Base-by-base conservation (phyloP, 1,140 invertebrate species). In the Drosophila micromelanica region DNA sequence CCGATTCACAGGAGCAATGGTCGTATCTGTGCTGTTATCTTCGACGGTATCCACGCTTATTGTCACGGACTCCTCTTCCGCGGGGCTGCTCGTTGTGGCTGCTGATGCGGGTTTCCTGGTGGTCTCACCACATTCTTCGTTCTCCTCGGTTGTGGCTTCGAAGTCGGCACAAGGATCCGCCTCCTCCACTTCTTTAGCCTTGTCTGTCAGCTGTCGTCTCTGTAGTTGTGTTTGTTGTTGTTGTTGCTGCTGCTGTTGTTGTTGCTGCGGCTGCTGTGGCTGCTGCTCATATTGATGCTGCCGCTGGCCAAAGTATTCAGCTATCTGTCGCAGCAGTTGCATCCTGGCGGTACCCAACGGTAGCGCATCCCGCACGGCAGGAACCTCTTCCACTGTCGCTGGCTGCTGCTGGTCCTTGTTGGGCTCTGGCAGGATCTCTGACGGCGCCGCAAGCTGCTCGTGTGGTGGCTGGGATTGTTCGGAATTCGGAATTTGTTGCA, bases 291-390 rank as follows among this genome's bases (percentile, higher is more conserved):
- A 59, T 7, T 35, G 9, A 8, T 45, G 57, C 11, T 61, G 76
- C 0, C 49, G 42, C 3, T 61, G 64, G 0, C 56, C 45, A 11
- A 85, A 73, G 2, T 54, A 67, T 1, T 77, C 64, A 8, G 73
- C 60, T 17, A 85, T 46, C 37, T 86, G 77, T 20, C 78, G 74
- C 42, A 85, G 46, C 59, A 87, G 7, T 48, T 72, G 55, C 54
- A 87, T 27, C 37, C 55, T 64, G 0, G 46, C 45, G 51, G 60
- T 49, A 12, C 35, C 52, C n/a, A 13, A 49, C 17, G 0, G 8
- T 7, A 1, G 32, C 8, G 23, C 43, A 40, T 74, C 15, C 5
- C 37, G 32, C 9, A 42, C 6, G 23, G 74, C 43, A 30, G 43
- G 32, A 42, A 32, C 13, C 12, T 1, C 9, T 60, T 38, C 12